Percentiles rank a stretch among this genome's conserved stretches.
Evolutionary conservation across 2,888 invertebrate genomes (phyloP).

Genomic region (Orthonychiurus folsomi): DNA sequence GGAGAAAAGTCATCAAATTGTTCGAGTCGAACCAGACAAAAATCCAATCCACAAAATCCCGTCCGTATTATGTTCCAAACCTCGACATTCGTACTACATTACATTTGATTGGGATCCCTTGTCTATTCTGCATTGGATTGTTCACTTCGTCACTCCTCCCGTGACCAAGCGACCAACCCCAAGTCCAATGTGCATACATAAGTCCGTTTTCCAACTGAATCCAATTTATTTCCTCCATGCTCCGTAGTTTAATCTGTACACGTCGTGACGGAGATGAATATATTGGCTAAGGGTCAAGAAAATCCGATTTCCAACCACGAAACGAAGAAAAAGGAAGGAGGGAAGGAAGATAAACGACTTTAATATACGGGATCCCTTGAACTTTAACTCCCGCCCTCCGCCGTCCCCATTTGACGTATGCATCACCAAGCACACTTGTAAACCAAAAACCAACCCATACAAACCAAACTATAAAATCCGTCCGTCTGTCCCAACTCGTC

Average conservation of each 20-base stretch:
- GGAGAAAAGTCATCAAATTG: neutral
- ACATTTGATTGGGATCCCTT: neutral
- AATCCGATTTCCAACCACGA: constrained; percentile 24
- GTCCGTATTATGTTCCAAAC: neutral
- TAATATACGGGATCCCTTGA: constrained; percentile 32
- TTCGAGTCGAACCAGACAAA: neutral
- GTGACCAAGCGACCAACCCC: neutral
- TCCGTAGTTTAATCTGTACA: constrained; percentile 39
- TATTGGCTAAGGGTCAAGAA: constrained; percentile 39
- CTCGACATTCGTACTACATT: neutral
- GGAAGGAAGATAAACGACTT: constrained; percentile 30
- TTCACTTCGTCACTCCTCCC: neutral
- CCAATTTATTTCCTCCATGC: constrained; percentile 38
- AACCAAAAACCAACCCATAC: no score
- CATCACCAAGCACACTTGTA: neutral
- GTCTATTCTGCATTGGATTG: neutral
- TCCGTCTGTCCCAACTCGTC: no score
- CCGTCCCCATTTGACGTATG: constrained; percentile 2
- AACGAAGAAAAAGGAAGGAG: constrained; percentile 9
- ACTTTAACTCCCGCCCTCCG: constrained; percentile 22
- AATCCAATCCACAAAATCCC: neutral
- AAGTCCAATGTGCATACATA: neutral
- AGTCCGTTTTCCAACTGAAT: constrained; percentile 18
- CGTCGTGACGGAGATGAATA: constrained; percentile 39
- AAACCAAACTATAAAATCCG: no score